Evolutionary conservation across 2,113 vertebrate genomes (phyloP).

Genomic region (Esox niger): DNA sequence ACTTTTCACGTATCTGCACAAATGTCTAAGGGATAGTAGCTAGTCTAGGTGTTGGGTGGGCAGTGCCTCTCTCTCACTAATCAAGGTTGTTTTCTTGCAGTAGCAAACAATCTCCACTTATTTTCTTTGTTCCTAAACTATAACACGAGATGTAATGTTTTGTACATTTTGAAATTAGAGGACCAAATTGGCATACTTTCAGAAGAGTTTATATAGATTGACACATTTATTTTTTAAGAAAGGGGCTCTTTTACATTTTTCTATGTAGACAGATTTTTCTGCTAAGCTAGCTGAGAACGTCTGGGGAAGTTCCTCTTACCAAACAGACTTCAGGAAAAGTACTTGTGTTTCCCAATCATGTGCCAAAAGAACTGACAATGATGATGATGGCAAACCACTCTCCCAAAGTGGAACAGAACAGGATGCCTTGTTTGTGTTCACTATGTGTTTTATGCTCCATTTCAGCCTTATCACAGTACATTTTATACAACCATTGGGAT

Average conservation of each 20-base stretch:
- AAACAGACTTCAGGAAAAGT: constrained; percentile 31
- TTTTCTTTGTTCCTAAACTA: constrained; percentile 47
- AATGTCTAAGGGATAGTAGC: too few relatives aligned
- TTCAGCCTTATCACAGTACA: constrained; percentile 49
- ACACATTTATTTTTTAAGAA: constrained; percentile 65
- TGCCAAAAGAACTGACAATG: constrained; percentile 61
- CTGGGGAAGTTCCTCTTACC: constrained; percentile 23
- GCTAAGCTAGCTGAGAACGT: constrained; percentile 28
- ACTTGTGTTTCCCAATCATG: constrained; percentile 41
- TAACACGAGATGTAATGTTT: constrained; percentile 62
- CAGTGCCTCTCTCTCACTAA: constrained; percentile 34
- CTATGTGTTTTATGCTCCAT: constrained; percentile 37
- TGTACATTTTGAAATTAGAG: constrained; percentile 74
- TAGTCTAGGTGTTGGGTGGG: too few relatives aligned
- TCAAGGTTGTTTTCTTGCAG: constrained; percentile 55
- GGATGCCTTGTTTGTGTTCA: constrained; percentile 54
- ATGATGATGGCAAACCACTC: constrained; percentile 36
- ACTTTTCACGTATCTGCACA: too few relatives aligned
- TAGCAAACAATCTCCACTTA: constrained; percentile 43
- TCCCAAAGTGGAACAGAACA: constrained; percentile 31
- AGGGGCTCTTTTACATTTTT: constrained; percentile 59
- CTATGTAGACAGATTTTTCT: constrained; percentile 44
- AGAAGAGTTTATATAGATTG: constrained; percentile 66
- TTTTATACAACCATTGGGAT: constrained; percentile 48
- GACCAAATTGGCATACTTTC: constrained; percentile 72